Conservation (phyloP, 2,113 vertebrate species). For the Crypturellus undulatus region DNA sequence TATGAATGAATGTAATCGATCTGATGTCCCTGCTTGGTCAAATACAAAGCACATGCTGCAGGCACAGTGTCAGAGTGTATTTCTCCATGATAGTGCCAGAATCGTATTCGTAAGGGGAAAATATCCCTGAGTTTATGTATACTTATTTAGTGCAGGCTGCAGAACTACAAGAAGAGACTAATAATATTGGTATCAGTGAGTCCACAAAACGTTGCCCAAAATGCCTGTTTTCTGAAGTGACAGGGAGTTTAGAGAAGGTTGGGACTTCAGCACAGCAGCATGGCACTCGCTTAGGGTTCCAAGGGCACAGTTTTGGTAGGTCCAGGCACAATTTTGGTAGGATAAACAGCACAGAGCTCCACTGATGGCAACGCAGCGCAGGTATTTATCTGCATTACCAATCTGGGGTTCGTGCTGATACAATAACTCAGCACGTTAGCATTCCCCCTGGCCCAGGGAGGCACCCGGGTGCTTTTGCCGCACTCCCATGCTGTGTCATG, state of each 20-base stretch:
- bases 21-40: neutral
- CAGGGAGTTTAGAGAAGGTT: neutral
- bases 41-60: neutral
- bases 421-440: accelerated
- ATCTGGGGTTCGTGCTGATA: neutral
- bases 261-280: neutral
- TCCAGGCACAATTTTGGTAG: neutral
- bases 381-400: neutral
- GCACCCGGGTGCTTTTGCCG: neutral
- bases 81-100: neutral
- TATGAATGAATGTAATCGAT: neutral
- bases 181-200: neutral
- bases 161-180: neutral
- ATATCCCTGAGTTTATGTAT: neutral
- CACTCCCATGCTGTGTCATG: neutral
- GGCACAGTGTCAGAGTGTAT: neutral
- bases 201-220: neutral
- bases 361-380: neutral
- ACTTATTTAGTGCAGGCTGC: neutral
- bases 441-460: neutral
- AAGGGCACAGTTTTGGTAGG: too few species aligned
- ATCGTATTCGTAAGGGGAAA: neutral
- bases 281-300: neutral
- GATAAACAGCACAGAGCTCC: neutral
- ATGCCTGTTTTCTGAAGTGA: neutral